Evolutionary conservation across 2,113 vertebrate genomes (phyloP).

Genomic region (Halichoeres trimaculatus): DNA sequence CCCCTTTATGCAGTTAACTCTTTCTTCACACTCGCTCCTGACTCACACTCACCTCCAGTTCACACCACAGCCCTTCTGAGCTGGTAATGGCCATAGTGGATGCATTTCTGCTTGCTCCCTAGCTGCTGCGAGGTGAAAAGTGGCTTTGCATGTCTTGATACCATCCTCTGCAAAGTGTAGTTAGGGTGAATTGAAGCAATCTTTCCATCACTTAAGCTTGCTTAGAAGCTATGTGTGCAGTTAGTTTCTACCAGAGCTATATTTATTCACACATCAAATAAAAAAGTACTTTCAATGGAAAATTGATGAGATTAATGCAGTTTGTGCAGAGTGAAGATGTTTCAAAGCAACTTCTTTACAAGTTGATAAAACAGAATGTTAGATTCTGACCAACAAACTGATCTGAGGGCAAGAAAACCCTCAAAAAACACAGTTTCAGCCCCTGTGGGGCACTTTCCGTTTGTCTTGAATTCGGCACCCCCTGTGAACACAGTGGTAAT

Average conservation of each 20-base stretch:
- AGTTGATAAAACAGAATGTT: too few species aligned
- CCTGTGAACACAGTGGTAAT: too few species aligned
- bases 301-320: conserved; percentile 9
- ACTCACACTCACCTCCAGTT: conserved; percentile 40
- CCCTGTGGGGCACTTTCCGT: too few species aligned
- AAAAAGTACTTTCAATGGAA: conserved; percentile 1
- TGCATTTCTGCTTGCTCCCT: conserved; percentile 39
- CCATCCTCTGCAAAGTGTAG: conserved; percentile 28
- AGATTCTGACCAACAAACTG: too few species aligned
- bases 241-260: neutral
- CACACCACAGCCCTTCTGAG: conserved; percentile 29
- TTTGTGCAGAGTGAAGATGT: neutral
- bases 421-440: too few species aligned
- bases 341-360: too few species aligned
- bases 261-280: neutral
- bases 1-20: conserved; percentile 78
- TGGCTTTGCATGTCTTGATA: conserved; percentile 56
- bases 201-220: conserved; percentile 23
- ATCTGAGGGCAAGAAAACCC: too few species aligned
- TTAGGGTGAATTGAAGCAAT: conserved; percentile 11
- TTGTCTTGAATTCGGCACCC: too few species aligned
- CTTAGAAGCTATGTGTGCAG: neutral
- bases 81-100: conserved; percentile 44
- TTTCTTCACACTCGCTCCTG: conserved; percentile 53
- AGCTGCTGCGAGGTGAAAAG: conserved; percentile 45